A percentile compares a stretch with the other conserved stretches of the same genome.
These are phyloP conservation scores for Sibirionetta formosa DNA, from an alignment of 2,797 vertebrate species.

Conservation along the genomic window DNA sequence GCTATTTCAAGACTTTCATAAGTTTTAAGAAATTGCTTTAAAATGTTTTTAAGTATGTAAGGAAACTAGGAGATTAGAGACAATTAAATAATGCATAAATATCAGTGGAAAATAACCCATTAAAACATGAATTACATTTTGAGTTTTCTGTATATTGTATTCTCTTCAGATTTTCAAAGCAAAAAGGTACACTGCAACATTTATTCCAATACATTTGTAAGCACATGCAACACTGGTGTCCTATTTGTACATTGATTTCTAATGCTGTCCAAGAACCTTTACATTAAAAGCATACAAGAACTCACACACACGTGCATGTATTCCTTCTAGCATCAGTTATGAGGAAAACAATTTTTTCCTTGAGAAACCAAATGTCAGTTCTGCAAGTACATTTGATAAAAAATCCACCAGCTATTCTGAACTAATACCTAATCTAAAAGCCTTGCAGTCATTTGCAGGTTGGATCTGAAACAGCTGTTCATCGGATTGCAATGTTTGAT, in stretches of 20 bases:
- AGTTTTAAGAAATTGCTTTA: background rate
- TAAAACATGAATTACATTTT: constrained; percentile 37
- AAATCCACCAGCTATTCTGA: background rate
- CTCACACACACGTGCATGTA: constrained; percentile 14
- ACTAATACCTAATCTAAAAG: background rate
- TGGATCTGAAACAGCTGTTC: background rate
- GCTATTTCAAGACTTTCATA: background rate
- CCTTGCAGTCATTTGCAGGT: background rate
- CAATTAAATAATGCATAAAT: background rate
- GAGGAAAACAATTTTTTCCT: background rate
- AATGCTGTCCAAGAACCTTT: constrained; percentile 42
- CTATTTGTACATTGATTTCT: constrained; percentile 31
- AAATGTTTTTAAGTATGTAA: background rate
- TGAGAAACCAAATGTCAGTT: constrained; percentile 2
- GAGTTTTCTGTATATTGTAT: constrained; percentile 59
- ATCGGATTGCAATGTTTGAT: background rate
- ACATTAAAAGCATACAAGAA: constrained; percentile 26
- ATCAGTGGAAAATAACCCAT: constrained; percentile 38
- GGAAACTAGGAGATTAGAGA: background rate
- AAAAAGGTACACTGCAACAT: constrained; percentile 32
- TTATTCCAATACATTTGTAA: constrained; percentile 38
- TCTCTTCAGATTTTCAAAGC: constrained; percentile 43
- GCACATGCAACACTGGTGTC: constrained; percentile 51
- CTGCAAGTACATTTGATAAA: background rate
- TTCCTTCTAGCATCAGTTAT: constrained; percentile 22